Base-by-base conservation (phyloP, 2,113 vertebrate genomes). In the Mola mola region DNA sequence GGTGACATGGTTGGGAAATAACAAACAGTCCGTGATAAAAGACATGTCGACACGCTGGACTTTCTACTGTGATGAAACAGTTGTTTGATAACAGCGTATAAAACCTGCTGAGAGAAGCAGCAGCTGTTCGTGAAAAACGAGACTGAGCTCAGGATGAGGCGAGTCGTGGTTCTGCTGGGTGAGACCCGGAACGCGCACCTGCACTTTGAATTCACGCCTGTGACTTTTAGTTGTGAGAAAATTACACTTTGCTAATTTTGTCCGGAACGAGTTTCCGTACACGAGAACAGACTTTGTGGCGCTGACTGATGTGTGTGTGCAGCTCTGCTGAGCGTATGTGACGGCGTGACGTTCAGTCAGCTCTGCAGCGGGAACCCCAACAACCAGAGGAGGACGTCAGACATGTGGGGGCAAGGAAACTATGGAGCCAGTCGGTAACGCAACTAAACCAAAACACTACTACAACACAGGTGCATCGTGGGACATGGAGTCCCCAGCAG, bases 381-480 rank as follows among this genome's bases (percentile, higher is more conserved):
- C 17, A 86, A 86, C 74, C 34, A 0, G 1, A 38, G 21, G 6
- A 71, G 79, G 51, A 64, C 20, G 0, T 36, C 11, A 0, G 83
- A 85, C 56, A 0, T 0, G 0, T 63, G 31, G 33, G 83, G 83
- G 13, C 3, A 33, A 1, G 83, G 83, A 43, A 26, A 48, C 11
- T 82, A 72, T 2, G 70, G 77, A 61, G 79, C 66, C 55, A 0
- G 26, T 16, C 37, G 73, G 77, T 85, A 73, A 69, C 29, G 22
- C 17, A 13, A 2, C 16, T 2, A 5, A 47, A n/a, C n/a, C n/a
- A 6, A 6, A 3, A 31, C 26, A 36, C 20, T 8, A 31, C 17
- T 10, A 3, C 16, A 15, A 25, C 2, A n/a, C n/a, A n/a, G n/a
- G n/a, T 59, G 38, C 38, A 58, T 19, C 24, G 0, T 63, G 43